Evolutionary conservation across 2,797 vertebrate genomes (phyloP), one percentile per base, ranked within the genome.

Genomic region (Antrozous pallidus): DNA sequence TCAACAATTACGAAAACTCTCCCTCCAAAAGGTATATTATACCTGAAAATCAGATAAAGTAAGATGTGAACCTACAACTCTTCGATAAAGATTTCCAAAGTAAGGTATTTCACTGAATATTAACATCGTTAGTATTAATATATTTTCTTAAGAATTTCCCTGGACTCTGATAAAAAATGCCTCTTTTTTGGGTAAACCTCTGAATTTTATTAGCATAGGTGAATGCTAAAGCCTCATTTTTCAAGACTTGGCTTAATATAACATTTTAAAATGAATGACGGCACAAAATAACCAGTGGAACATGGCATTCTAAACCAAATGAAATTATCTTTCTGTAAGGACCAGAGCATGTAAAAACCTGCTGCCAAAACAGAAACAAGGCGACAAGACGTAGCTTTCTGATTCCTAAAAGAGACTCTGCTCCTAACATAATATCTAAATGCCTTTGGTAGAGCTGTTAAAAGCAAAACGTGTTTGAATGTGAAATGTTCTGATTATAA

Each of bases 1-100:
- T 95, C 97, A 97, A 77, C 93, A 96, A 92, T 94, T 33, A 86
- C 90, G 33, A 95, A 96, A 95, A 24, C n/a, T 92, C 71, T 38
- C 0, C 61, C 58, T 40, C 58, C 86, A 78, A 65, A 91, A 88
- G n/a, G 56, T 49, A 54, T 1, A 22, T 81, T 45, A 45, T 17
- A 88, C 28, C 17, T 9, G 42, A 63, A 90, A 26, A 65, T 1
- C 56, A 75, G 92, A 73, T 33, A 47, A 96, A 80, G 69, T 9
- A 91, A 91, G 49, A 3, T 71, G 28, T 14, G 80, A 95, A 93
- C 69, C 24, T 78, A 33, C 33, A 79, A 73, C 69, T 93, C 86
- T 86, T 85, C 14, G 0, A 36, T 87, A 90, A 89, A 36, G 1
- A 61, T 58, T 86, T 92, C 83, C 82, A 95, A 93, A 84, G 26